A percentile compares a stretch with the other conserved stretches of the same genome.
Evolutionary conservation across 2,888 invertebrate species (phyloP).

Genomic region (Mycalesis mineus): DNA sequence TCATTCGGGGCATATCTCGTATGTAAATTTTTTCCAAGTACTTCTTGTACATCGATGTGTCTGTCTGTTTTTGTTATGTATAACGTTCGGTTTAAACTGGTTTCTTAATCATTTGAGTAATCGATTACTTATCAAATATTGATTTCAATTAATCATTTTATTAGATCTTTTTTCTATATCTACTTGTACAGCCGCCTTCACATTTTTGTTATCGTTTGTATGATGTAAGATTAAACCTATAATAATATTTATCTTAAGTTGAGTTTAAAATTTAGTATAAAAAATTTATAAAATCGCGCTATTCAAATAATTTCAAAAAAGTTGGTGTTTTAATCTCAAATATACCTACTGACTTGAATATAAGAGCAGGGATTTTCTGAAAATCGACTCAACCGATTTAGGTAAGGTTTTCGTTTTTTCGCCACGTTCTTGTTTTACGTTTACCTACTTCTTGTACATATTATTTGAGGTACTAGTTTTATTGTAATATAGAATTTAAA

Average conservation of each 20-base stretch:
- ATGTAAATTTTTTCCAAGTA: constrained; percentile 13
- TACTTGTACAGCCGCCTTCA: not conserved
- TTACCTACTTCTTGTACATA: too few relatives aligned
- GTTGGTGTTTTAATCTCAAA: too few relatives aligned
- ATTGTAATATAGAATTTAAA: too few relatives aligned
- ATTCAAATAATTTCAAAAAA: too few relatives aligned
- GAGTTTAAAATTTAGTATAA: not conserved
- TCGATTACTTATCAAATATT: constrained; percentile 11
- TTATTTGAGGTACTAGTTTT: too few relatives aligned
- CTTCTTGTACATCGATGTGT: not conserved
- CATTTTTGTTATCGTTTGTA: not conserved
- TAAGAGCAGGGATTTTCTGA: too few relatives aligned
- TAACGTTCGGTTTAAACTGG: not conserved
- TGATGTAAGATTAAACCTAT: not conserved
- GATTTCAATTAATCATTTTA: constrained; percentile 10
- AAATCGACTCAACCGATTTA: too few relatives aligned
- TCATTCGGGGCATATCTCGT: constrained; percentile 43
- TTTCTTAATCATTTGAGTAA: constrained; percentile 11
- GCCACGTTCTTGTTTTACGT: too few relatives aligned
- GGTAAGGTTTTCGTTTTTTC: too few relatives aligned
- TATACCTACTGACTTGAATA: too few relatives aligned
- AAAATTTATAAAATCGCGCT: too few relatives aligned
- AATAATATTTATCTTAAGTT: too few relatives aligned
- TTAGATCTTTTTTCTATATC: not conserved
- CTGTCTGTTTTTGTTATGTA: constrained; percentile 9